Base-by-base conservation (phyloP, 2,113 vertebrate species). In the Dolichotis patagonum region DNA sequence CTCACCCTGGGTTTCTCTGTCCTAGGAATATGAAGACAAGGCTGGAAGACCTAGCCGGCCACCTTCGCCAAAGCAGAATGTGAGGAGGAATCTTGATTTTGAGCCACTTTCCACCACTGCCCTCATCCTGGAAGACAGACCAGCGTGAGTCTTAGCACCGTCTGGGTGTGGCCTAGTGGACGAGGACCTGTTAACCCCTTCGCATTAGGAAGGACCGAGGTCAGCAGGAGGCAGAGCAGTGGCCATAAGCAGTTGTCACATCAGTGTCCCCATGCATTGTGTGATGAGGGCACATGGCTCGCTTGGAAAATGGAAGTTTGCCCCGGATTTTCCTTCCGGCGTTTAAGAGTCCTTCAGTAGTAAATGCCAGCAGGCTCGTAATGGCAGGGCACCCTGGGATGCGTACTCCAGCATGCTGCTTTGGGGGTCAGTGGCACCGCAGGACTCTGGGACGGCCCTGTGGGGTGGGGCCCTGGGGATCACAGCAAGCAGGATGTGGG, bases 11-110 rank as follows among this genome's bases (percentile, higher is more conserved):
- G 46, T 93, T 73, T 97, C 49, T 91, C 88, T 97, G 35, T 97
- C n/a, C n/a, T 97, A 99, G 99, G 99, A 99, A 99, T 99, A 99
- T 99, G 99, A 99, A 99, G 99, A 99, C 96, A 99, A 99, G 98
- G 98, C 98, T 98, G 98, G 99, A 97, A 98, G 98, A 98, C 97
- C 98, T 98, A 98, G 99, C 98, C 99, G 98, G 98, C 99, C 99
- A 1, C 98, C 98, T 9, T 99, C 99, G 97, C 99, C 99, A 58
- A 99, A 99, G 98, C 99, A 99, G 98, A 99, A 98, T 96, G 99
- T 99, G 98, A 99, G 99, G 98, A 99, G 99, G 98, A 99, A 99
- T 97, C 99, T 99, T 96, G 99, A 99, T 98, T 99, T 99, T 94
- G 99, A 99, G 96, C 99, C 99, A 2, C 99, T 99, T n/a, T 99